Evolutionary conservation across 2,113 vertebrate genomes (phyloP).

Genomic region (Phoenicopterus ruber): DNA sequence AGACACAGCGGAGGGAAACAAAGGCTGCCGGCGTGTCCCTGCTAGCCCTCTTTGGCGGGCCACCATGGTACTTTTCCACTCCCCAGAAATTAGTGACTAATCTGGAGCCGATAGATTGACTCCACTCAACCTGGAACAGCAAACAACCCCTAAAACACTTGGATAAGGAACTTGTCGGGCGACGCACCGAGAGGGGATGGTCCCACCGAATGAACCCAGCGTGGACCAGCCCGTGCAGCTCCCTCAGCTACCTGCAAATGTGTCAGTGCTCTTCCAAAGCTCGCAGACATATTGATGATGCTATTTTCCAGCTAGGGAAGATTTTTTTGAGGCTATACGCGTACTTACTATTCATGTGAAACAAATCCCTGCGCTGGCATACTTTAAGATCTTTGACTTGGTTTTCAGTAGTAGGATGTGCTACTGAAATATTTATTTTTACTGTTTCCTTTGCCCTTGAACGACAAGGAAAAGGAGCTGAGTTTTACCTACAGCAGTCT

Average conservation of each 20-base stretch:
- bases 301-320: background rate
- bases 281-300: background rate
- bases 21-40: background rate
- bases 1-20: background rate
- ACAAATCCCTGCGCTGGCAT: background rate
- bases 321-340: background rate
- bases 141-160: background rate
- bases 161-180: background rate
- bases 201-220: accelerated
- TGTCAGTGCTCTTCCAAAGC: background rate
- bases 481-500: background rate
- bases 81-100: background rate
- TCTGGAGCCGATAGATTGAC: background rate
- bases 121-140: background rate
- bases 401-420: background rate
- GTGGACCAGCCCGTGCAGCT: background rate
- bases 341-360: background rate
- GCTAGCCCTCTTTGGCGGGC: background rate
- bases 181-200: background rate
- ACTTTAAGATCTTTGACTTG: background rate
- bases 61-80: background rate
- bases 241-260: background rate
- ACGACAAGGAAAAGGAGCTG: background rate
- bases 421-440: conserved; percentile 33
- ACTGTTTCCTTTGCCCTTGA: background rate